Conservation (phyloP, 2,113 vertebrate genomes). For the Ceuthmochares aereus region DNA sequence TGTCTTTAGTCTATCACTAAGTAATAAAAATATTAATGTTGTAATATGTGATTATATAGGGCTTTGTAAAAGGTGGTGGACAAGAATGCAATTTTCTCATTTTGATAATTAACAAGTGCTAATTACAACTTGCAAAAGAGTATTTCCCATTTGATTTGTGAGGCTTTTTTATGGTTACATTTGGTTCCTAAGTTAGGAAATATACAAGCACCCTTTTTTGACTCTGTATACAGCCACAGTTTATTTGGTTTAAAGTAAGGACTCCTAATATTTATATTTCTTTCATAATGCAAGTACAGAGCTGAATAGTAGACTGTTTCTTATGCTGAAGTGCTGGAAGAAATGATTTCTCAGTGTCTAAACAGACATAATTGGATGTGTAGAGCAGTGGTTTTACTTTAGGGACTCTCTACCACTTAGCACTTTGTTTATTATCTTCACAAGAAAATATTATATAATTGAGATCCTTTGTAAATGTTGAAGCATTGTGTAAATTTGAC, state of each 20-base stretch:
- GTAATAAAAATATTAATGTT: not conserved
- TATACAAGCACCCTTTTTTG: not conserved
- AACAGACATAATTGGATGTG: constrained; percentile 1
- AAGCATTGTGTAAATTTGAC: not conserved
- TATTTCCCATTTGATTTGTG: not conserved
- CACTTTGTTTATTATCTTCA: constrained; percentile 9
- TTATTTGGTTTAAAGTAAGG: not conserved
- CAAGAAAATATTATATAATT: not conserved
- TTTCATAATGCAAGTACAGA: not conserved
- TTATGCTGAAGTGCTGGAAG: not conserved
- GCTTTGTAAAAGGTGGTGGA: not conserved
- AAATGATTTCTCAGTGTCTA: not conserved
- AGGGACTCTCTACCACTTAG: not conserved
- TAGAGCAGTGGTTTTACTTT: not conserved
- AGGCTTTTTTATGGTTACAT: not conserved
- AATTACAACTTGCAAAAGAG: not conserved
- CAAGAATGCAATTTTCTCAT: not conserved
- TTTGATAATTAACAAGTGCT: constrained; percentile 7
- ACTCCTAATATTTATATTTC: not conserved
- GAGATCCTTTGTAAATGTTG: not conserved
- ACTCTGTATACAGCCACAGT: not conserved
- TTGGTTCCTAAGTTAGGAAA: not conserved
- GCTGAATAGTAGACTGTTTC: not conserved
- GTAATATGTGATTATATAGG: not conserved
- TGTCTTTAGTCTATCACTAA: not conserved